phyloP scores from a whole-genome alignment of 1,140 invertebrate species.

The Brachionus paranguensis region DNA sequence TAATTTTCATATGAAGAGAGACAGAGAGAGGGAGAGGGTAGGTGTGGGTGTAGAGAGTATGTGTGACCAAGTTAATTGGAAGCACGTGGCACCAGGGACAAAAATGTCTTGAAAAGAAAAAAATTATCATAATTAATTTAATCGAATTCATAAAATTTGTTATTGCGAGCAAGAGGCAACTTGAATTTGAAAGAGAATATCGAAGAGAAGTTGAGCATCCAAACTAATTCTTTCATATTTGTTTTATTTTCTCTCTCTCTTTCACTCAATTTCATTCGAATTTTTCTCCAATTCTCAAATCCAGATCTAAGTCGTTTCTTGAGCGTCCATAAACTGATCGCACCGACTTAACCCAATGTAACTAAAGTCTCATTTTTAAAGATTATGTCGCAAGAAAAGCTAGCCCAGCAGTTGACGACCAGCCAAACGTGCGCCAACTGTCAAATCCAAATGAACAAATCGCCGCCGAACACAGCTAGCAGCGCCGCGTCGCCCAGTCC shows the following conservation, averaged over 20 bases:
- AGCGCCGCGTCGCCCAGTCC: not conserved
- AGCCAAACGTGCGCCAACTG: not conserved
- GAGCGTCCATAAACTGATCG: not conserved
- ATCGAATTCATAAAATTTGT: not conserved
- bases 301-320: conserved; percentile 8
- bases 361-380: not conserved
- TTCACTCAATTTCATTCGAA: not conserved
- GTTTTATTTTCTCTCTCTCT: not conserved
- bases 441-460: conserved; percentile 9
- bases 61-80: not conserved
- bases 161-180: conserved; percentile 13
- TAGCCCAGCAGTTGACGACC: not conserved
- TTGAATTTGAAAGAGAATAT: not conserved
- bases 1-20: not conserved
- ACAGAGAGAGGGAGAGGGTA: not conserved
- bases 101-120: not conserved
- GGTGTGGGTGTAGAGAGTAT: not conserved
- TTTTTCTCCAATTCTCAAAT: not conserved
- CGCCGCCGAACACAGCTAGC: not conserved
- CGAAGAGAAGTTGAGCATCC: conserved; percentile 6
- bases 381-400: conserved; percentile 18
- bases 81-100: not conserved
- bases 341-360: not conserved
- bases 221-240: conserved; percentile 13
- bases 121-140: conserved; percentile 26